Evolutionary conservation across 2,113 vertebrate genomes (phyloP).

Genomic region (Nothocercus nigrocapillus): DNA sequence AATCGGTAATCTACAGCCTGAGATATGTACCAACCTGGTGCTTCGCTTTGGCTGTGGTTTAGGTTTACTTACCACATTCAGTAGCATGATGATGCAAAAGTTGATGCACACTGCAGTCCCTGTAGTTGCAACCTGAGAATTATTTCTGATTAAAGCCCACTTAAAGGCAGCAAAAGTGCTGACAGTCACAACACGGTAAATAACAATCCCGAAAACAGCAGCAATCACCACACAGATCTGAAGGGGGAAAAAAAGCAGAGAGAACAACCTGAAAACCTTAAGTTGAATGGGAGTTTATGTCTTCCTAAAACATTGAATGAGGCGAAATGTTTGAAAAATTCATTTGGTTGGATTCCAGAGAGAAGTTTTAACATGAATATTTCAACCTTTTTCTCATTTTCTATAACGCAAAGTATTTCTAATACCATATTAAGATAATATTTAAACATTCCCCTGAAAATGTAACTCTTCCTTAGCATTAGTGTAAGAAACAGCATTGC

Average conservation of each 20-base stretch:
- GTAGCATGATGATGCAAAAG: conserved; percentile 95
- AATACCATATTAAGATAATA: neutral
- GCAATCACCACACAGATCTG: conserved; percentile 95
- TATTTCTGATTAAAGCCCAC: conserved; percentile 95
- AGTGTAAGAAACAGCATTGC: neutral
- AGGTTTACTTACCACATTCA: conserved; percentile 88
- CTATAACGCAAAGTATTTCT: neutral
- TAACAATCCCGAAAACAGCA: conserved; percentile 93
- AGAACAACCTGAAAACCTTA: conserved; percentile 18
- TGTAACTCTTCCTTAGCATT: neutral
- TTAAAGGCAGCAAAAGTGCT: conserved; percentile 94
- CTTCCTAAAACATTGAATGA: neutral
- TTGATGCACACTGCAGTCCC: conserved; percentile 97
- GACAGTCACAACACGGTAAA: conserved; percentile 94
- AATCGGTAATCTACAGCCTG: neutral
- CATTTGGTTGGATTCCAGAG: neutral
- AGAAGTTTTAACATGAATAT: neutral
- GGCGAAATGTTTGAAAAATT: neutral
- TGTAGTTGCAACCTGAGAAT: conserved; percentile 96
- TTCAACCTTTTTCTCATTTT: neutral
- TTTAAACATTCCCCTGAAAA: neutral
- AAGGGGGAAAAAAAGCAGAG: neutral
- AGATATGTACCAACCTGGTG: neutral
- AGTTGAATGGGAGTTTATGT: neutral
- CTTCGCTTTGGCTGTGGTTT: neutral